phyloP scores from a whole-genome alignment of 2,797 vertebrate species.

The Coregonus suidteri region DNA sequence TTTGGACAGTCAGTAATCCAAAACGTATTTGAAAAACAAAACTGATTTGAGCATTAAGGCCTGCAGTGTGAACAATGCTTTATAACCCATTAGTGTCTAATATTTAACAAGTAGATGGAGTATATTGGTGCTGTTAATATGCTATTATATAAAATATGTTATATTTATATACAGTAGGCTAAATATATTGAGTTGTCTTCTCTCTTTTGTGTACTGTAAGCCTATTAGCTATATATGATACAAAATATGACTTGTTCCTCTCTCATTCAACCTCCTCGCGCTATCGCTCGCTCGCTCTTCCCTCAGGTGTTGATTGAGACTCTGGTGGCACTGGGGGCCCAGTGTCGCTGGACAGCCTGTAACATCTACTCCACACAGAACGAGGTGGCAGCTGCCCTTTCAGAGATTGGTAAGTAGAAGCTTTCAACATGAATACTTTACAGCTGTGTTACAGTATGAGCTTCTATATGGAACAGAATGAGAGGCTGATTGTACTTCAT shows the following conservation, averaged over 20 bases:
- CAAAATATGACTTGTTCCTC: neutral
- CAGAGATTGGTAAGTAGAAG: constrained; percentile 82
- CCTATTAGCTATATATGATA: neutral
- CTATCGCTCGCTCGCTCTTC: constrained; percentile 9
- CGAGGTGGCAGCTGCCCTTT: constrained; percentile 90
- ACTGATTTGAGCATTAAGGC: too few relatives aligned
- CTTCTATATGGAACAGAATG: neutral
- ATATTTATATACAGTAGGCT: neutral
- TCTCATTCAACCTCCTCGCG: neutral
- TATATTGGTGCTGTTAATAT: too few relatives aligned
- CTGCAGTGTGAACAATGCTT: too few relatives aligned
- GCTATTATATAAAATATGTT: too few relatives aligned
- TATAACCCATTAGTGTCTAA: too few relatives aligned
- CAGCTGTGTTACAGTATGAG: neutral
- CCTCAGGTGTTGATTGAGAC: constrained; percentile 64
- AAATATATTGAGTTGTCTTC: neutral
- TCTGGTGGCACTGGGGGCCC: constrained; percentile 74
- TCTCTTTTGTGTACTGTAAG: neutral
- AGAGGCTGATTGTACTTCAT: neutral
- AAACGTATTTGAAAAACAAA: too few relatives aligned
- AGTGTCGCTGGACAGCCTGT: constrained; percentile 95
- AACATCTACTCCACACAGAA: constrained; percentile 97
- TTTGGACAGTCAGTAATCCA: too few relatives aligned
- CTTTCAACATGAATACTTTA: neutral
- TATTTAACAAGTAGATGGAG: too few relatives aligned